Conservation (phyloP, 2,113 vertebrate genomes). For the Toxostoma redivivum region DNA sequence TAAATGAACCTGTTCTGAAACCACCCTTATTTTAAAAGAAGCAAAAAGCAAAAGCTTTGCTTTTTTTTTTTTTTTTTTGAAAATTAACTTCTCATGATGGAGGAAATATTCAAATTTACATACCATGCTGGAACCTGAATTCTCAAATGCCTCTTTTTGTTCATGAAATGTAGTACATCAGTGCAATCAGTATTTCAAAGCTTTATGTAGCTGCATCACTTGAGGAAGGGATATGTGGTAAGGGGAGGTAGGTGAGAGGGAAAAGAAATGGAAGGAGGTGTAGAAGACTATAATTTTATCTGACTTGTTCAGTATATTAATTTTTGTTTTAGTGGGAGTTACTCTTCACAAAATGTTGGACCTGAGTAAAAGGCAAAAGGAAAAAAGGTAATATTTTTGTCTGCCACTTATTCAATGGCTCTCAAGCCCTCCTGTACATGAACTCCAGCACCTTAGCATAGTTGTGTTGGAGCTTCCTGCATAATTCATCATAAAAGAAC, state of each 20-base stretch:
- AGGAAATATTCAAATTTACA: slow-evolving; percentile 14
- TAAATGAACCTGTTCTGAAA: not conserved
- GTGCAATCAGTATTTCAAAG: not conserved
- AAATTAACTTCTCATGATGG: not conserved
- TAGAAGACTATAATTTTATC: not conserved
- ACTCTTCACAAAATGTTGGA: not conserved
- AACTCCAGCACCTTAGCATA: slow-evolving; percentile 51
- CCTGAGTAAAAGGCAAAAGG: not conserved
- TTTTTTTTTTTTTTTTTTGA: not conserved
- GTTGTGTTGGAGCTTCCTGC: slow-evolving; percentile 44
- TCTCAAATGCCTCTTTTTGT: slow-evolving; percentile 14
- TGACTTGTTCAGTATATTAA: slow-evolving; percentile 4
- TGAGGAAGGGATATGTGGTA: not conserved
- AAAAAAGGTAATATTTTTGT: slow-evolving; percentile 14
- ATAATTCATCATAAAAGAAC: slow-evolving; percentile 73
- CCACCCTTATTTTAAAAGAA: not conserved
- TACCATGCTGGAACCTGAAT: not conserved
- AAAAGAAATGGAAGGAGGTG: not conserved
- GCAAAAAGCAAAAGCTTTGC: too few relatives aligned
- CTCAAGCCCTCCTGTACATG: not conserved
- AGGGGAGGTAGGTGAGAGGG: not conserved
- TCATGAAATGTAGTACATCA: slow-evolving; percentile 25
- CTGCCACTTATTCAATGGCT: slow-evolving; percentile 10
- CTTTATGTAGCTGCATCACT: not conserved
- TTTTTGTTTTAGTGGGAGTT: slow-evolving; percentile 12